These are phyloP conservation scores for Ennomos quercinarius DNA, from an alignment of 2,888 invertebrate species.

Conservation along the genomic window DNA sequence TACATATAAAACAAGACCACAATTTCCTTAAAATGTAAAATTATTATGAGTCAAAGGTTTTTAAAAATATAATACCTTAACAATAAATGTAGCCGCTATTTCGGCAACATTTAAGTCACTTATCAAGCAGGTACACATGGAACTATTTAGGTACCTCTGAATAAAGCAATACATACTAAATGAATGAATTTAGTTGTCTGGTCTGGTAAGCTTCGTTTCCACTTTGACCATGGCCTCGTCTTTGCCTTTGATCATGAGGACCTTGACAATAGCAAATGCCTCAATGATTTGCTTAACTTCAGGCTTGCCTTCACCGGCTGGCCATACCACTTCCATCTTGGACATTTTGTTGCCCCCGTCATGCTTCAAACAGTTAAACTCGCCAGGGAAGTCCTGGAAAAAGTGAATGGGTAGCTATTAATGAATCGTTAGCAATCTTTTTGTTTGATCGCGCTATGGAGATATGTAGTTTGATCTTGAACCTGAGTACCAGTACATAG, in stretches of 20 bases:
- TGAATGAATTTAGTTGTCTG: constrained; percentile 35
- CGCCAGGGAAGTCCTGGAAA: constrained; percentile 72
- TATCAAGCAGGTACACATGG: neutral
- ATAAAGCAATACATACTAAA: neutral
- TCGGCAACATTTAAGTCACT: neutral
- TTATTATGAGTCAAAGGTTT: constrained; percentile 33
- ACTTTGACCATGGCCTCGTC: constrained; percentile 75
- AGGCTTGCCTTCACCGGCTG: constrained; percentile 52
- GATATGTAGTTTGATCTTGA: no score
- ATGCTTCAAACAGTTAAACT: constrained; percentile 68
- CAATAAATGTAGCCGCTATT: constrained; percentile 12
- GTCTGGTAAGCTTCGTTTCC: constrained; percentile 73
- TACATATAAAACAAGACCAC: constrained; percentile 31
- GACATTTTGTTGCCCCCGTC: constrained; percentile 67
- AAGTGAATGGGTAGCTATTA: neutral
- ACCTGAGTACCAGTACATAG: no score
- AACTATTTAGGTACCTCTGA: constrained; percentile 6
- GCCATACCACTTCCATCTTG: constrained; percentile 76
- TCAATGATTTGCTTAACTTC: constrained; percentile 67
- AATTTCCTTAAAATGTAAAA: constrained; percentile 36
- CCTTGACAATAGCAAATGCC: constrained; percentile 71
- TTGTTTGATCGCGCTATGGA: no score
- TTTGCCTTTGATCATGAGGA: constrained; percentile 71
- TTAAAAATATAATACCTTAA: constrained; percentile 28
- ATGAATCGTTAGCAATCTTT: neutral